Evolutionary conservation across 2,113 vertebrate species (phyloP), one percentile per base, ranked within the genome.

Genomic region (Otis tarda): DNA sequence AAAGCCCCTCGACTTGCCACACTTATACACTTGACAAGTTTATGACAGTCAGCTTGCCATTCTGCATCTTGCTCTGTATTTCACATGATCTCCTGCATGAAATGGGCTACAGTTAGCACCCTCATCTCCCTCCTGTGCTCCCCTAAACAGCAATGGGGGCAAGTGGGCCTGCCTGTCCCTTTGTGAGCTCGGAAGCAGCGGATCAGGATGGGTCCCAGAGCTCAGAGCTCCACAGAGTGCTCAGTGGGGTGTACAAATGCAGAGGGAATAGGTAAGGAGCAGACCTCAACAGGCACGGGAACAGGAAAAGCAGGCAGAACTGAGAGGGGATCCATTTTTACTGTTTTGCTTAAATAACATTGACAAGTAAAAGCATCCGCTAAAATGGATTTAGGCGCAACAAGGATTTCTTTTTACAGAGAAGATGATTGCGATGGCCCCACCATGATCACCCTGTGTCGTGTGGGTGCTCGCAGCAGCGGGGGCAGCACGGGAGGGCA

Each of bases 191-290:
- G 0, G 17, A 67, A 77, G 49, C 24, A n/a, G 71, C 63, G 67
- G 28, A 76, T 23, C 31, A 47, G 64, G 39, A 61, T 50, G 14
- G 39, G 41, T 47, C 52, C 4, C n/a, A 61, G 64, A 39, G 15
- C n/a, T 70, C 16, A 50, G 61, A 89, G 45, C 12, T 56, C 28
- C 0, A 2, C 31, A 24, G 1, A 55, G 11, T 3, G 2, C 45
- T 71, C 14, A 17, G 45, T 1, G 0, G 69, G 10, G 9, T 12
- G n/a, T n/a, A 68, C 7, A 49, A 33, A 50, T 7, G 25, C 0
- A 0, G 30, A 31, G 28, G n/a, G 31, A 71, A 68, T 0, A 5
- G 13, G 24, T 33, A 37, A 57, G 30, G 35, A 71, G 31, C 41
- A 39, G 56, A 57, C 18, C 24, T 20, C 9, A 8, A 4, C 0